phyloP scores from a whole-genome alignment of 2,113 vertebrate genomes.

The Erinaceus europaeus region DNA sequence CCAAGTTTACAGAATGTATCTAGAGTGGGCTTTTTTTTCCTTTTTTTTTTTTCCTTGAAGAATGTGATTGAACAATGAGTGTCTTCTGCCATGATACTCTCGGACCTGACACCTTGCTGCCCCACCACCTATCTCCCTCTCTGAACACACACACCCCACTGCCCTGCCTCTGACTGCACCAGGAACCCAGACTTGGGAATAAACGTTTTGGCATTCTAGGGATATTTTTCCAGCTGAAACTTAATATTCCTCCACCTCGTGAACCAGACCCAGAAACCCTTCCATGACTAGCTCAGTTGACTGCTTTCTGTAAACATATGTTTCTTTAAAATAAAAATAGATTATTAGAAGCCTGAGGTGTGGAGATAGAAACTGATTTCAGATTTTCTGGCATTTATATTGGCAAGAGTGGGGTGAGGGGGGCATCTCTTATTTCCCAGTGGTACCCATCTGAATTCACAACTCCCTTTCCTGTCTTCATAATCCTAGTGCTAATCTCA shows the following conservation, averaged over 20 bases:
- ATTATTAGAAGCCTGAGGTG: background rate
- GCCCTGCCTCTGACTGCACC: background rate
- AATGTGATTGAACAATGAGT: conserved; percentile 56
- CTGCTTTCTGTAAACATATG: conserved; percentile 44
- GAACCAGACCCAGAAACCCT: conserved; percentile 46
- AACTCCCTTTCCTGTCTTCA: background rate
- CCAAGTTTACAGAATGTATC: conserved; percentile 54
- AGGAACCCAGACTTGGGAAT: conserved; percentile 53
- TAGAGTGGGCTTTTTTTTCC: background rate
- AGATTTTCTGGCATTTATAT: background rate
- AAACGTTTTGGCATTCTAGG: conserved; percentile 55
- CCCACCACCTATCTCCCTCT: background rate
- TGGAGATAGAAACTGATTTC: background rate
- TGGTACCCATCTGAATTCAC: background rate
- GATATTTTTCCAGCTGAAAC: conserved; percentile 61
- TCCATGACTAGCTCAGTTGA: conserved; percentile 38
- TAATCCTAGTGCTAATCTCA: background rate
- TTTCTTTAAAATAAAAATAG: background rate
- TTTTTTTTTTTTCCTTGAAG: conserved; percentile 52
- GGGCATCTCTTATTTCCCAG: background rate
- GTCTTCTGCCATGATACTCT: conserved; percentile 32
- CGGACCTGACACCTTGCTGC: background rate
- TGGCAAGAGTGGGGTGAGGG: too few species aligned
- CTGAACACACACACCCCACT: background rate
- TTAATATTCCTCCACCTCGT: conserved; percentile 42